Conservation (phyloP, 2,113 vertebrate genomes). For the Dromaius novaehollandiae region DNA sequence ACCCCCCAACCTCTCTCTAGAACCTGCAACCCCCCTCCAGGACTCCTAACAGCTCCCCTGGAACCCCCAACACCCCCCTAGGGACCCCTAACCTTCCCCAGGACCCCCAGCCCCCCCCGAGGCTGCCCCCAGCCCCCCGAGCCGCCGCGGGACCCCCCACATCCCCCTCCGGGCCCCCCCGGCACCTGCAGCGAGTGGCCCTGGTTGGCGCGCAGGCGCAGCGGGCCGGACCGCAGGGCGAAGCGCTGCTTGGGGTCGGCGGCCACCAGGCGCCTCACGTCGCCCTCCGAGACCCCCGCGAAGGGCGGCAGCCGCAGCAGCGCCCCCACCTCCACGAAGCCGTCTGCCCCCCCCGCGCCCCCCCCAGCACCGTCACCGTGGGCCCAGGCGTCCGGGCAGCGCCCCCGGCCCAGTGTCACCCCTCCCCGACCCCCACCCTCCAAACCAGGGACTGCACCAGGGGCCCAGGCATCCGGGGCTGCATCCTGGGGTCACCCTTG, state of each 20-base stretch:
- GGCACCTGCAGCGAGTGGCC: conserved; percentile 87
- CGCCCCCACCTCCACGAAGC: conserved; percentile 81
- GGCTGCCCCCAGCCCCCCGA: too few relatives aligned
- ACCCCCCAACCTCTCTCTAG: neutral
- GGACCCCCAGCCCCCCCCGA: neutral
- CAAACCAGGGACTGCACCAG: neutral
- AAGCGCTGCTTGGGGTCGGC: conserved; percentile 86
- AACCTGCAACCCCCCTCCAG: neutral
- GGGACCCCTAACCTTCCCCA: too few relatives aligned
- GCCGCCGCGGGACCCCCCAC: neutral
- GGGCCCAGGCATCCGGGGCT: neutral
- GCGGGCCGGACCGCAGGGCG: conserved; percentile 72
- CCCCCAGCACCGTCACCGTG: neutral
- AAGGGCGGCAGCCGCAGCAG: conserved; percentile 84
- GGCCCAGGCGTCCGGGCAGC: too few relatives aligned
- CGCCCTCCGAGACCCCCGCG: conserved; percentile 75
- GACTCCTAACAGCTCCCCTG: too few relatives aligned
- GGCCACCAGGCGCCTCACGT: conserved; percentile 82
- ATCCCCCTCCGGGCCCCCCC: too few relatives aligned
- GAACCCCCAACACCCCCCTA: too few relatives aligned
- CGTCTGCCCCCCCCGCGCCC: conserved; percentile 78
- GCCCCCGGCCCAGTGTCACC: neutral
- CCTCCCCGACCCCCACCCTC: neutral
- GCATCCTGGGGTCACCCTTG: too few relatives aligned
- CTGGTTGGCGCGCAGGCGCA: conserved; percentile 89